phyloP scores from a whole-genome alignment of 92 coral and sea anemone genomes.

The Scolanthus callimorphus region DNA sequence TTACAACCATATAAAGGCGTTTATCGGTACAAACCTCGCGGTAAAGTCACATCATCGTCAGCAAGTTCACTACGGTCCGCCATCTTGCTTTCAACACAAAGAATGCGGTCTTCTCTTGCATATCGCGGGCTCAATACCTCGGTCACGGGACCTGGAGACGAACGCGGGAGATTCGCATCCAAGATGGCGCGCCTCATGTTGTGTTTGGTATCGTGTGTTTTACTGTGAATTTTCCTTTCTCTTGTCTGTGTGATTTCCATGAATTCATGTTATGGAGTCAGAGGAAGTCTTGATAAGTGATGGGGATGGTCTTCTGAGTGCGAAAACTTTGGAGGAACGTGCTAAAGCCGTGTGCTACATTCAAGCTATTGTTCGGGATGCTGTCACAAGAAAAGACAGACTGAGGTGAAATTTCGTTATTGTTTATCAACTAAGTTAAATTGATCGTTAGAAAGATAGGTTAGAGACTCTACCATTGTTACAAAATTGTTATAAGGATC shows the following conservation, averaged over 20 bases:
- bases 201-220: neutral
- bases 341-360: constrained; percentile 75
- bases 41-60: constrained; percentile 96
- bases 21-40: constrained; percentile 67
- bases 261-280: constrained; percentile 25
- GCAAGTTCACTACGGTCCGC: constrained; percentile 80
- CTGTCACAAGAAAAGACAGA: constrained; percentile 26
- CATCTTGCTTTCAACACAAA: constrained; percentile 61
- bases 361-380: constrained; percentile 34
- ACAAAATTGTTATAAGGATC: too few species aligned
- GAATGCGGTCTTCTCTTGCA: neutral
- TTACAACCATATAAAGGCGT: neutral
- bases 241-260: neutral
- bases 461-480: too few species aligned
- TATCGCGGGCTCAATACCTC: constrained; percentile 50
- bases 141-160: neutral
- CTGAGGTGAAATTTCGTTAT: constrained; percentile 45
- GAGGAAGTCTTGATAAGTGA: constrained; percentile 71
- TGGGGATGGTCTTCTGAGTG: constrained; percentile 69
- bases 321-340: constrained; percentile 44
- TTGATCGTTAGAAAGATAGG: too few species aligned
- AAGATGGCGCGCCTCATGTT: neutral
- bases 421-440: too few species aligned
- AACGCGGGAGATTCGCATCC: constrained; percentile 76
- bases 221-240: neutral